phyloP scores from a whole-genome alignment of 2,113 vertebrate species.

The Varanus salvator region DNA sequence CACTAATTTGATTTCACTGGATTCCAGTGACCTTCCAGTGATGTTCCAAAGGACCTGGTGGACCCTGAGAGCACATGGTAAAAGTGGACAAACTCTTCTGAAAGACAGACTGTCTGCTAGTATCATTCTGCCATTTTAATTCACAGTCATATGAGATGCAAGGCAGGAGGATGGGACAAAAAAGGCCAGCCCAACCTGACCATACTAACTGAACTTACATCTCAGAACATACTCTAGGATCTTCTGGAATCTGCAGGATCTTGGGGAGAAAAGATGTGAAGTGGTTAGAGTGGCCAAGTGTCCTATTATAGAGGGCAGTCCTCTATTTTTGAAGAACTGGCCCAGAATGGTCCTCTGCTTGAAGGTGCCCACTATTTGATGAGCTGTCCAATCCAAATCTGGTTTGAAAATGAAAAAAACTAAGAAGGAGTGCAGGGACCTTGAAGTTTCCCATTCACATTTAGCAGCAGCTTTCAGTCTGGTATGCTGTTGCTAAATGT shows the following conservation, averaged over 20 bases:
- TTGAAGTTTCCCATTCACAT: no score
- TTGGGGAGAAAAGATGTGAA: not conserved
- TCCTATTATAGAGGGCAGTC: no score
- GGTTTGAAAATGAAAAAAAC: no score
- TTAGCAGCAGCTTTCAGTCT: no score
- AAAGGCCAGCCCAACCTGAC: not conserved
- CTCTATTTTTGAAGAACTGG: no score
- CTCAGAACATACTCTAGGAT: not conserved
- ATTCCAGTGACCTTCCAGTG: no score
- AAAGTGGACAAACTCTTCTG: not conserved
- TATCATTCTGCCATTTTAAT: not conserved
- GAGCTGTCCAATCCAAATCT: no score
- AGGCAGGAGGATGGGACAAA: not conserved
- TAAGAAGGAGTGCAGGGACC: no score
- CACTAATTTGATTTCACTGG: not conserved
- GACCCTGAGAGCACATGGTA: not conserved
- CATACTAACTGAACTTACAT: not conserved
- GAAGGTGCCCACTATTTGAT: no score
- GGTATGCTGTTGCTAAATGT: no score
- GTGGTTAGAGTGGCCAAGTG: no score
- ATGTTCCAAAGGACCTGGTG: not conserved
- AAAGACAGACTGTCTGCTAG: not conserved
- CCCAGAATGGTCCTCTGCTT: no score
- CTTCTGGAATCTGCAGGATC: not conserved
- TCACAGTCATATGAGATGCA: not conserved